Evolutionary conservation across 2,888 invertebrate genomes (phyloP).

Genomic region (Oscheius sp.): DNA sequence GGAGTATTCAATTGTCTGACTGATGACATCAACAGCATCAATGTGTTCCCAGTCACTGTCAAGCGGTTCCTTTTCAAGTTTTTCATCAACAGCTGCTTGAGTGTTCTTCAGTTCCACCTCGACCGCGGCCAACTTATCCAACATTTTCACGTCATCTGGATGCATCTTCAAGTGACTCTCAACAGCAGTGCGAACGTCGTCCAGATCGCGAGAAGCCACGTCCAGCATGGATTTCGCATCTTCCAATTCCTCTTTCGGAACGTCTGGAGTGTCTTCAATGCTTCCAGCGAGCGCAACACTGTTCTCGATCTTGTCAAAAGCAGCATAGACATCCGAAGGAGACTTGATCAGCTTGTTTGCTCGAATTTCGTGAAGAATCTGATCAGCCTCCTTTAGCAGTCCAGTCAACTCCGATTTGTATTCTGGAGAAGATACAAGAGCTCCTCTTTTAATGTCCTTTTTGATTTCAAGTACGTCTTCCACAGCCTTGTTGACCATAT

Average conservation of each 20-base stretch:
- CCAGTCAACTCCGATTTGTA: constrained; percentile 9
- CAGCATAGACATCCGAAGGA: neutral
- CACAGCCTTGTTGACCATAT: constrained; percentile 24
- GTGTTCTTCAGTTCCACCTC: constrained; percentile 40
- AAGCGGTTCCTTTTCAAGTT: constrained; percentile 1
- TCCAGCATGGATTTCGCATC: constrained; percentile 39
- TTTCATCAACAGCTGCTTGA: constrained; percentile 22
- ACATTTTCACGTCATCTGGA: constrained; percentile 44
- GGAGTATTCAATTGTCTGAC: constrained; percentile 42
- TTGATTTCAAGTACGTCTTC: constrained; percentile 11
- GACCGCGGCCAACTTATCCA: constrained; percentile 43
- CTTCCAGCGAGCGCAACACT: constrained; percentile 16
- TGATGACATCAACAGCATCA: constrained; percentile 38
- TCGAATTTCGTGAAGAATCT: constrained; percentile 4
- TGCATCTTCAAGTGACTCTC: constrained; percentile 43
- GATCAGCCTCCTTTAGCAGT: constrained; percentile 6
- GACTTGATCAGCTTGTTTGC: neutral
- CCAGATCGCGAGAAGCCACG: constrained; percentile 40
- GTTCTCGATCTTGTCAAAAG: constrained; percentile 16
- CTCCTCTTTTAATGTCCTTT: constrained; percentile 20
- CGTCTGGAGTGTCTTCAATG: constrained; percentile 20
- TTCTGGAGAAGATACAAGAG: constrained; percentile 21
- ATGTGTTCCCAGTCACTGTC: constrained; percentile 22
- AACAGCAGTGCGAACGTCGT: constrained; percentile 38
- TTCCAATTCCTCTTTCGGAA: constrained; percentile 34